Evolutionary conservation across 2,113 vertebrate species (phyloP).

Genomic region (Lepus europaeus): DNA sequence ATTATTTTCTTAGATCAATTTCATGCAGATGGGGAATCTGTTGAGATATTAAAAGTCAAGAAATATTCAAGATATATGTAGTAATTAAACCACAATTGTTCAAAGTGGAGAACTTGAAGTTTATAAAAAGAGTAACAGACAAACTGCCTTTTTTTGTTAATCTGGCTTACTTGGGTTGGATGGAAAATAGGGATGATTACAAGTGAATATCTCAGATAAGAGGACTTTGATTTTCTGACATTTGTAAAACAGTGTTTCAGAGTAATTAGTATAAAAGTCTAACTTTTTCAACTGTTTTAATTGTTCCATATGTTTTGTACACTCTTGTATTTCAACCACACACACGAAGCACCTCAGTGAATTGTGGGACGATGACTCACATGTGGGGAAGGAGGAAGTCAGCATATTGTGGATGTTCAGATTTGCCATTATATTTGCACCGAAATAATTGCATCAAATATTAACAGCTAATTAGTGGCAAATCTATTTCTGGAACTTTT

Average conservation of each 20-base stretch:
- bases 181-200: not conserved
- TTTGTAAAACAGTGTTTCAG: constrained; percentile 1
- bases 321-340: not conserved
- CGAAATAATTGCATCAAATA: constrained; percentile 34
- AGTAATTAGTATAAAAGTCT: not conserved
- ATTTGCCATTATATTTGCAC: not conserved
- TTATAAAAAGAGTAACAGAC: not conserved
- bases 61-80: not conserved
- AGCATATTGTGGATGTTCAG: not conserved
- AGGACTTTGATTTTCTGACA: not conserved
- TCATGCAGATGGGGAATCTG: not conserved
- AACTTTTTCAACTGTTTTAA: not conserved
- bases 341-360: not conserved
- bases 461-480: constrained; percentile 12
- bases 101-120: not conserved
- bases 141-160: not conserved
- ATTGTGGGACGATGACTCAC: not conserved
- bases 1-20: constrained; percentile 56
- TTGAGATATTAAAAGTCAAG: constrained; percentile 50
- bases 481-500: not conserved
- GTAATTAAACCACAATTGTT: constrained; percentile 11
- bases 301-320: not conserved
- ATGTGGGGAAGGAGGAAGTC: not conserved
- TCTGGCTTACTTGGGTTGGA: not conserved
- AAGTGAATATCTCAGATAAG: not conserved